Evolutionary conservation across 2,888 invertebrate species (phyloP).

Genomic region (Drosophila leonis): DNA sequence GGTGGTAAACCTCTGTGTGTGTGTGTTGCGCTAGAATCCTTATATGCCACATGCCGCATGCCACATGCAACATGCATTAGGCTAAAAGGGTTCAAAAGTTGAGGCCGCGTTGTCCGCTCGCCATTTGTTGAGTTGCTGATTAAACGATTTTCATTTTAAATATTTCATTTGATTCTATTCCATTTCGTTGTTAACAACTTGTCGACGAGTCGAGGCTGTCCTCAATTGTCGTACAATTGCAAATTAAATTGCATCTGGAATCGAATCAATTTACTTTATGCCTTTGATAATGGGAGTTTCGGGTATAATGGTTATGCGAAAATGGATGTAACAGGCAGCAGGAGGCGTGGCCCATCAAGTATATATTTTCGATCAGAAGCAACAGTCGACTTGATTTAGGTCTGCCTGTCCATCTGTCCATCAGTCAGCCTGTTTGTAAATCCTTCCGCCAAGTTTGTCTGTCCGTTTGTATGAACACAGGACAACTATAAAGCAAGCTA

Average conservation of each 20-base stretch:
- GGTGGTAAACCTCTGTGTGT: neutral
- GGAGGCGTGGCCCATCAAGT: no score
- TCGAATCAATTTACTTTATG: neutral
- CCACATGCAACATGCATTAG: slow-evolving; percentile 39
- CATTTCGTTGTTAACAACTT: slow-evolving; percentile 21
- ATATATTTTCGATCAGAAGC: no score
- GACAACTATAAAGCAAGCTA: no score
- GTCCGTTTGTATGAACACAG: no score
- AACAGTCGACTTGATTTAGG: no score
- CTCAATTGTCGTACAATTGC: slow-evolving; percentile 37
- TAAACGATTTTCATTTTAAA: slow-evolving; percentile 35
- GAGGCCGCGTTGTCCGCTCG: slow-evolving; percentile 1
- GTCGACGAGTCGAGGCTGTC: slow-evolving; percentile 12
- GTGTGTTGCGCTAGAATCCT: slow-evolving; percentile 14
- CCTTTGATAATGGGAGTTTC: neutral
- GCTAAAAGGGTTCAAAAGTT: slow-evolving; percentile 20
- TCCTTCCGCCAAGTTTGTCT: no score
- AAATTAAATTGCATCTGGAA: slow-evolving; percentile 32
- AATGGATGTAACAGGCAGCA: no score
- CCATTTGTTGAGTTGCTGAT: slow-evolving; percentile 5
- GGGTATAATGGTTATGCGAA: neutral
- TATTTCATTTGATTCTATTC: slow-evolving; percentile 23
- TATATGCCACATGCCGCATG: no score
- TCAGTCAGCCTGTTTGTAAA: no score
- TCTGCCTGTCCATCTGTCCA: no score